Evolutionary conservation across 2,888 invertebrate species (phyloP).

Genomic region (Polydrusus tereticollis): DNA sequence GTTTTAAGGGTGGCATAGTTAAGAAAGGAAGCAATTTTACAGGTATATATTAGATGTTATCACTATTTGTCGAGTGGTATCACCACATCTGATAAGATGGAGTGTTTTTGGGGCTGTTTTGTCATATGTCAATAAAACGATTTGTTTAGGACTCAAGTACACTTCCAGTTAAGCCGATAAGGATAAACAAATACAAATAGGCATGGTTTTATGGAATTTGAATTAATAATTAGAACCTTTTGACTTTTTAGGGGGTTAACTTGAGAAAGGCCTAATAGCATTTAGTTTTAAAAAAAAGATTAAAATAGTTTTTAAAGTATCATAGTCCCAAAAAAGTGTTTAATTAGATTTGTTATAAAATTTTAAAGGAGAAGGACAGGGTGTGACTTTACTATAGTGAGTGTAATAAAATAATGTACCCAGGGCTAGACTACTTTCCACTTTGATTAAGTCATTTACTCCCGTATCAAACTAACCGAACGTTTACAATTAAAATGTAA

Average conservation of each 20-base stretch:
- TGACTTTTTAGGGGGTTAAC: background rate
- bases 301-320: too few species aligned
- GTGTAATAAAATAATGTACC: too few species aligned
- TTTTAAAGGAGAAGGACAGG: too few species aligned
- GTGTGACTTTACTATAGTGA: too few species aligned
- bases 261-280: too few species aligned
- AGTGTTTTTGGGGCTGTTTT: conserved; percentile 9
- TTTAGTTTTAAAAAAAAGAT: too few species aligned
- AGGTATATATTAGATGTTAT: conserved; percentile 14
- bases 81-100: conserved; percentile 1
- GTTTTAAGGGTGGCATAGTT: background rate
- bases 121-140: conserved; percentile 14
- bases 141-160: conserved; percentile 16
- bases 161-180: conserved; percentile 4
- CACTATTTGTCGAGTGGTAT: conserved; percentile 5
- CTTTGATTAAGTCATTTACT: too few species aligned
- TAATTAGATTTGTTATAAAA: too few species aligned
- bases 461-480: too few species aligned
- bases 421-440: too few species aligned
- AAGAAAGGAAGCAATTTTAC: conserved; percentile 8
- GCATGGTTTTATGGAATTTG: conserved; percentile 3
- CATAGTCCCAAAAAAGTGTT: too few species aligned
- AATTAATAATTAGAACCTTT: conserved; percentile 1
- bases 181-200: background rate
- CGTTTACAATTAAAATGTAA: too few species aligned